Evolutionary conservation across 2,888 invertebrate genomes (phyloP).

Genomic region (Tiphia femorata): DNA sequence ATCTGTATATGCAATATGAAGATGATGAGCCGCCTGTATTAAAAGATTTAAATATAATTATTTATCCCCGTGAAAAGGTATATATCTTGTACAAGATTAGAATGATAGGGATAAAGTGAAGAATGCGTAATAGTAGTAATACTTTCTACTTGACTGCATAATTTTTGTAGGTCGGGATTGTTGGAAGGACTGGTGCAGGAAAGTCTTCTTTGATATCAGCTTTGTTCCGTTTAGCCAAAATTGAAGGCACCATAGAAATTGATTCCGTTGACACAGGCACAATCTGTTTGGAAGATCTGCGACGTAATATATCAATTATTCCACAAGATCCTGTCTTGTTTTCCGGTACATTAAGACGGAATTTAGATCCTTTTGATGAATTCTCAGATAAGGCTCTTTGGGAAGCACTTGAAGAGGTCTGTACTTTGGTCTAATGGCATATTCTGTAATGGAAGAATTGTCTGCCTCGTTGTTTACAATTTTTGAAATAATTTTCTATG

Average conservation of each 20-base stretch:
- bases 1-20: conserved; percentile 69
- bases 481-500: too few species aligned
- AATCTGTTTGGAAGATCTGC: conserved; percentile 73
- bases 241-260: conserved; percentile 73
- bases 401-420: conserved; percentile 72
- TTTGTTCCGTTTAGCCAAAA: conserved; percentile 77
- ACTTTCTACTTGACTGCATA: not conserved
- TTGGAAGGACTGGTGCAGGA: conserved; percentile 82
- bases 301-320: conserved; percentile 75
- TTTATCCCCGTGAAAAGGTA: conserved; percentile 67
- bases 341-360: conserved; percentile 75
- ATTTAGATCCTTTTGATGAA: conserved; percentile 78
- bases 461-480: too few species aligned
- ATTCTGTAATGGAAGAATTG: not conserved
- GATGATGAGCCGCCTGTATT: conserved; percentile 70
- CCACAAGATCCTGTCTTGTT: conserved; percentile 80
- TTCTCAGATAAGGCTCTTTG: conserved; percentile 71
- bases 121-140: not conserved
- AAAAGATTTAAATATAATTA: conserved; percentile 65
- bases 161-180: conserved; percentile 72
- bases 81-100: not conserved
- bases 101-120: not conserved
- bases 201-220: conserved; percentile 80
- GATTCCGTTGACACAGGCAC: conserved; percentile 72
- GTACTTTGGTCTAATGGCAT: not conserved